Base-by-base conservation (phyloP, 2,888 invertebrate species). In the Hyalella azteca region DNA sequence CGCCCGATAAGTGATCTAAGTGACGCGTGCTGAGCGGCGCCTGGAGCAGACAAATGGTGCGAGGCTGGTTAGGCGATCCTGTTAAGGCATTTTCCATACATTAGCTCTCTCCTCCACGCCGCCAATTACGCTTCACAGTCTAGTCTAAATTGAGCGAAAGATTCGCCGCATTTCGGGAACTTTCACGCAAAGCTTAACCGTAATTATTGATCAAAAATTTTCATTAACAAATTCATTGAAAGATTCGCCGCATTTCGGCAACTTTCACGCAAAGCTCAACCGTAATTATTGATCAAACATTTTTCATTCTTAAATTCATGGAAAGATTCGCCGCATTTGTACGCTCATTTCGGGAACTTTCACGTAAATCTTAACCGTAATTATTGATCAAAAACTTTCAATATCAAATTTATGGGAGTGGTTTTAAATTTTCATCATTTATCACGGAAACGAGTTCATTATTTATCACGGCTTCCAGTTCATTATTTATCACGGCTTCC, bases 1-100 rank as follows among this genome's bases (percentile, higher is more conserved):
- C n/a, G n/a, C n/a, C n/a, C n/a, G n/a, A n/a, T n/a, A n/a, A n/a
- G n/a, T n/a, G n/a, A n/a, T n/a, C n/a, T n/a, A n/a, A n/a, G n/a
- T n/a, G n/a, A n/a, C n/a, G n/a, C n/a, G n/a, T n/a, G n/a, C n/a
- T n/a, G n/a, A n/a, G n/a, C n/a, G n/a, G n/a, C n/a, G 9, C 54
- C 22, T 54, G 22, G 26, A 26, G 13, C 54, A 26, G 54, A 22
- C 54, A 54, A 54, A 54, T 54, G 54, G 54, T 54, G 54, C 29
- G 54, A 29, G 29, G 54, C 54, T 54, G 54, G 54, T 54, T 54
- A 54, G 54, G 54, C 36, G 66, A 66, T 66, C 66, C 66, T 66
- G 66, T 66, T 66, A 66, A 36, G 36, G 66, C 66, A 66, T 66
- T 66, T 66, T 66, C 66, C 66, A 66, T 66, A 66, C 29, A 66